Evolutionary conservation across 2,113 vertebrate species (phyloP), one percentile per base, ranked within the genome.

Genomic region (Neotoma lepida): DNA sequence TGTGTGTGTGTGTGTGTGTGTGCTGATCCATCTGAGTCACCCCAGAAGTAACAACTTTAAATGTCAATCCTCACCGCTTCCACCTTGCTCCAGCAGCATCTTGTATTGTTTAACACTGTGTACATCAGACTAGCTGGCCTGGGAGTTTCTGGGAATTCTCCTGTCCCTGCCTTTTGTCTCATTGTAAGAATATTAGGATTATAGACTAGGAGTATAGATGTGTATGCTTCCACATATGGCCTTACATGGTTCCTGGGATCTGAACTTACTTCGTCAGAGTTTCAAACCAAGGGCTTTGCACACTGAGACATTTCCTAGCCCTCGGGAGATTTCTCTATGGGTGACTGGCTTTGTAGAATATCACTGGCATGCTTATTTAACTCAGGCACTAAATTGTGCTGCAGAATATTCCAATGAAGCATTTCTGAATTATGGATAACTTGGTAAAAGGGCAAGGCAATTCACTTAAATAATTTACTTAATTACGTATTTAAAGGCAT

Each of bases 341-440:
- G 49, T 93, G 63, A 73, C 41, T 70, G 71, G 17, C 10, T 51
- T 9, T 12, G 39, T 54, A 26, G 61, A 77, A 93, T 90, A 88
- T 88, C 24, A 77, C 17, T 51, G 30, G 51, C 70, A 12, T 6
- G 28, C 30, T 86, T 92, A 35, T 26, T 39, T 82, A 88, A 73
- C 64, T 39, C 64, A 17, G 26, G 56, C 1, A 44, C 9, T 22
- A 61, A 86, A 92, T 86, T 30, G 41, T 91, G 46, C 22, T 70
- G 15, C 78, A 30, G 28, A 95, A 58, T 71, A 12, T 86, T 20
- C 10, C 49, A 74, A 13, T 35, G 8, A 68, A 94, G 80, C 89
- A 51, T 82, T 41, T 92, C 88, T 93, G 85, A 88, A 94, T 68
- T 88, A 84, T 51, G 76, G 6, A 58, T 8, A 61, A 86, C 20